Base-by-base conservation (phyloP, 37 sponge, comb jelly and placozoan species). In the Aplysina aerophoba region DNA sequence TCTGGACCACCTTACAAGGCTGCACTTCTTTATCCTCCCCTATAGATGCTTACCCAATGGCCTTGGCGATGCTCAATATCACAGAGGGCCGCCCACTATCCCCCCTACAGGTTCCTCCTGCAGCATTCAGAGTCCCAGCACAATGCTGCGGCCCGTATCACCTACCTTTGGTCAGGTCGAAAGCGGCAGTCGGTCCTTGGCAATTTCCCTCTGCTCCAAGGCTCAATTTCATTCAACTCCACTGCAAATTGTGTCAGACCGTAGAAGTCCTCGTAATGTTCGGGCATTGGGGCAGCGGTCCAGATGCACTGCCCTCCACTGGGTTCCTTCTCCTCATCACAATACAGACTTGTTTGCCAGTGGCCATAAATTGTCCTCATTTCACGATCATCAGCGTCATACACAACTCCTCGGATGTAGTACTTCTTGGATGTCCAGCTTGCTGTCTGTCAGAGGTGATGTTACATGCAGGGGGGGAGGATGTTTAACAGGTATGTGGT, bases 381-480 rank as follows among this genome's bases (percentile, higher is more conserved):
- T 44, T 83, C 82, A 27, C 62, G 68, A 20, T 86, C 95, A 28
- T 84, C 86, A 33, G 67, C 31, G 57, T 89, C 41, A 61, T 83
- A 90, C 38, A 95, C 90, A 28, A 67, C 61, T 15, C 95, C 95
- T 56, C 86, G 63, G 37, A 95, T 90, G 0, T 89, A 81, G 61
- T 90, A 83, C 73, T 83, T 89, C 88, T 95, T 95, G 72, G 78
- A 77, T 80, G 84, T 92, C 90, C 90, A 95, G 64, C 89, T 86
- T 56, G 94, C 71, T 72, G 91, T 85, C 94, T 95, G 83, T 0
- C n/a, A n/a, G n/a, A n/a, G n/a, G n/a, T n/a, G n/a, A n/a, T n/a
- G n/a, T n/a, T n/a, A n/a, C n/a, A n/a, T n/a, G n/a, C n/a, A n/a
- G n/a, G n/a, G n/a, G n/a, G n/a, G n/a, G n/a, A n/a, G n/a, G n/a